These are phyloP conservation scores for Drosophila austrosaltans DNA, from an alignment of 2,888 invertebrate species.

Conservation along the genomic window DNA sequence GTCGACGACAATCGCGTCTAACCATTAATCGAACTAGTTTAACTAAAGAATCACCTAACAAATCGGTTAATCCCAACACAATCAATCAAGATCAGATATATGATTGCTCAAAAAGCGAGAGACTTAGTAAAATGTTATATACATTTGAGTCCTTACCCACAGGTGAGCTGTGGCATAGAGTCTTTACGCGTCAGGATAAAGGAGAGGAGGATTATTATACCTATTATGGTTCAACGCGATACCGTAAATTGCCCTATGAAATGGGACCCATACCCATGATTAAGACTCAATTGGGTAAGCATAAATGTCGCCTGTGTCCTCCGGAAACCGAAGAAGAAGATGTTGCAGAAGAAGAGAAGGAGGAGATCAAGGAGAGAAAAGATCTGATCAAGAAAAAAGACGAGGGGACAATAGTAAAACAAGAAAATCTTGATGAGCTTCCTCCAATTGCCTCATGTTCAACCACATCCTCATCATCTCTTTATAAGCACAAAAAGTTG, in stretches of 20 bases:
- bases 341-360: slow-evolving; percentile 57
- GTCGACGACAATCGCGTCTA: slow-evolving; percentile 54
- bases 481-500: slow-evolving; percentile 77
- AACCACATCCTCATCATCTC: slow-evolving; percentile 27
- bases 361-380: slow-evolving; percentile 5
- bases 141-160: slow-evolving; percentile 89
- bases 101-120: slow-evolving; percentile 75
- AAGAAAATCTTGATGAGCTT: neutral
- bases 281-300: slow-evolving; percentile 79
- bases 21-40: slow-evolving; percentile 50
- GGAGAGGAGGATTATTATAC: slow-evolving; percentile 87
- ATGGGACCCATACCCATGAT: slow-evolving; percentile 87
- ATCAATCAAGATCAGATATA: slow-evolving; percentile 53
- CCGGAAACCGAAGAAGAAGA: slow-evolving; percentile 80
- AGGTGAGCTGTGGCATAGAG: slow-evolving; percentile 91
- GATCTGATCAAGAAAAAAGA: neutral
- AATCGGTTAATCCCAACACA: slow-evolving; percentile 3
- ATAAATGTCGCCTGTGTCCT: slow-evolving; percentile 84
- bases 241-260: slow-evolving; percentile 88
- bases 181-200: slow-evolving; percentile 90
- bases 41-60: slow-evolving; percentile 18
- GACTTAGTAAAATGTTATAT: slow-evolving; percentile 69
- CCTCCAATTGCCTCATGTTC: neutral
- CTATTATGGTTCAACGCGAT: slow-evolving; percentile 82
- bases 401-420: neutral